Evolutionary conservation across 1,140 invertebrate species (phyloP), one percentile per base, ranked within the genome.

Genomic region (Procambarus clarkii): DNA sequence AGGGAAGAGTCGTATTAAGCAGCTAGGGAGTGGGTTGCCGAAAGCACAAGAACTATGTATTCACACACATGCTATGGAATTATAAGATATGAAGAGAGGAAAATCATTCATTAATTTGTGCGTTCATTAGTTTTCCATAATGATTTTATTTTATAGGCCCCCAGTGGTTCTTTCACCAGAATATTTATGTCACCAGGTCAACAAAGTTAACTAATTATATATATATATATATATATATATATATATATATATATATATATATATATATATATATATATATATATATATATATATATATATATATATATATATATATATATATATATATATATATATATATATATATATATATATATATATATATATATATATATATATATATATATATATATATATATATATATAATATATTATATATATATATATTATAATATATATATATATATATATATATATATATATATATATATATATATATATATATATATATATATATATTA

Each of bases 31-130:
- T 24, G 69, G 69, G 34, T 3, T 34, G 24, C 24, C 34, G 11
- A 8, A 24, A 74, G 69, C 69, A 74, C 69, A 74, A 74, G n/a
- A 74, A 74, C 69, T 74, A 11, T 69, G 69, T 74, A 74, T 74
- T 74, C 69, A 74, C 1, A 21, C 34, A 74, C 7, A 24, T 34
- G n/a, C 24, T 74, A 0, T 74, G 69, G 69, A 74, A 54, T 54
- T 54, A 54, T 54, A 54, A 9, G 50, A 54, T 54, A 54, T 74
- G 69, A 74, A 74, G 15, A 44, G 24, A 34, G 5, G 8, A 34
- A 34, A 34, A 74, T 74, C 8, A 7, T 34, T 74, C 24, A 69
- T 69, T 21, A 69, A 34, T 34, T 34, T 34, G 34, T 34, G 34
- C 34, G 1, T 34, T 34, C 34, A 18, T 69, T 18, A 21, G 15